These are phyloP conservation scores for Xiphophorus maculatus DNA, from an alignment of 2,113 vertebrate species.

Conservation along the genomic window DNA sequence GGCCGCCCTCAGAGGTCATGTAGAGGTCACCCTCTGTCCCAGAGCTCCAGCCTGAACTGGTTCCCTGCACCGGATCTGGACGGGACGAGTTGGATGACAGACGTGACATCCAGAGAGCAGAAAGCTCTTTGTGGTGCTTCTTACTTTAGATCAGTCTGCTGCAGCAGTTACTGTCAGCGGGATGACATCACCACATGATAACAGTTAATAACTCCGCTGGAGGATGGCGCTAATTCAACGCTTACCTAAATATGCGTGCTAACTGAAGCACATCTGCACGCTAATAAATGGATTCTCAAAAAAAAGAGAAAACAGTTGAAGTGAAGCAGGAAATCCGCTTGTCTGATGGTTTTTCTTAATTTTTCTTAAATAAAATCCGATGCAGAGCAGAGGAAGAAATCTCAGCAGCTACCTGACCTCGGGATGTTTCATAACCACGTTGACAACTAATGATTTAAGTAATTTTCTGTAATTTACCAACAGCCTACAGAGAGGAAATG, in stretches of 20 bases:
- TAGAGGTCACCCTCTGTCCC: slow-evolving; percentile 68
- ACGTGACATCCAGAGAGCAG: slow-evolving; percentile 68
- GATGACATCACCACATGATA: slow-evolving; percentile 62
- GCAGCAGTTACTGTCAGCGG: slow-evolving; percentile 52
- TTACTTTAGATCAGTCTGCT: slow-evolving; percentile 64
- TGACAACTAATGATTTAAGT: slow-evolving; percentile 1
- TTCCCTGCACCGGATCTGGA: slow-evolving; percentile 57
- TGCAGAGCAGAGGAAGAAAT: no score
- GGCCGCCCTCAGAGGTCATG: no score
- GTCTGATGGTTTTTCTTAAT: no score
- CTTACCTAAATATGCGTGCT: slow-evolving; percentile 29
- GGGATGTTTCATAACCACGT: background rate
- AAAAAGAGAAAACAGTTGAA: no score
- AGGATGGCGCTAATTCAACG: slow-evolving; percentile 47
- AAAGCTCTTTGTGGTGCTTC: slow-evolving; percentile 65
- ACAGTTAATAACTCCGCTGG: slow-evolving; percentile 36
- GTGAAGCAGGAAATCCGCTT: no score
- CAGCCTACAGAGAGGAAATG: background rate
- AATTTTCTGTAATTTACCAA: background rate
- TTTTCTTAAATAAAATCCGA: background rate
- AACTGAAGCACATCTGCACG: slow-evolving; percentile 28
- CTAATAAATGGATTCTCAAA: slow-evolving; percentile 28
- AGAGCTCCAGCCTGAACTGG: slow-evolving; percentile 61
- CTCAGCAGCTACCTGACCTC: background rate
- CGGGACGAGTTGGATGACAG: slow-evolving; percentile 53